Evolutionary conservation across 1,140 invertebrate species (phyloP).

Genomic region (Andricus grossulariae): DNA sequence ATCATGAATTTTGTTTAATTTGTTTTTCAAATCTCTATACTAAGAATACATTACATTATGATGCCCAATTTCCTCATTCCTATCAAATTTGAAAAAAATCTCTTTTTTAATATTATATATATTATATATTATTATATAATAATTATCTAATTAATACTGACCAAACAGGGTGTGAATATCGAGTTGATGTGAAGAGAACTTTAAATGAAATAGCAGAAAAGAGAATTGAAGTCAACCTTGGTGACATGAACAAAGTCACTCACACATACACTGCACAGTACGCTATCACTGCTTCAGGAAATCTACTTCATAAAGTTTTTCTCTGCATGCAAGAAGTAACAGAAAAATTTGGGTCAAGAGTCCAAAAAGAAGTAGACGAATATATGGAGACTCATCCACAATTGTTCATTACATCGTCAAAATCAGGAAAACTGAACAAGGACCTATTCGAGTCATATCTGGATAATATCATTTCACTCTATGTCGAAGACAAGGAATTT

Average conservation of each 20-base stretch:
- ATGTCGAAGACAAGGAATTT: slow-evolving; percentile 46
- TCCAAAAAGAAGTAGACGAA: slow-evolving; percentile 35
- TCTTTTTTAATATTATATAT: no score
- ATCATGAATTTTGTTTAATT: no score
- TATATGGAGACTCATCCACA: background rate
- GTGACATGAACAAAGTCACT: background rate
- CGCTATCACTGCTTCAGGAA: slow-evolving; percentile 25
- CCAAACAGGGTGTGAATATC: background rate
- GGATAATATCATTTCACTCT: slow-evolving; percentile 34
- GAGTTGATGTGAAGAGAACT: background rate
- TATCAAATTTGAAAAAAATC: no score
- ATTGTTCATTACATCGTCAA: slow-evolving; percentile 1
- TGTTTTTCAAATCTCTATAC: no score
- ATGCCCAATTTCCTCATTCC: no score
- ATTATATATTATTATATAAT: no score
- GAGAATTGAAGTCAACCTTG: background rate
- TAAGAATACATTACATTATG: no score
- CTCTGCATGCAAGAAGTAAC: slow-evolving; percentile 41
- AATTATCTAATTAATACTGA: background rate
- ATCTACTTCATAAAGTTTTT: slow-evolving; percentile 41
- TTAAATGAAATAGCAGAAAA: background rate
- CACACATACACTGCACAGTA: background rate
- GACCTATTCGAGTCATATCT: slow-evolving; percentile 40
- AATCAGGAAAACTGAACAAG: slow-evolving; percentile 35
- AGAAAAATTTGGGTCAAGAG: slow-evolving; percentile 41